Evolutionary conservation across 2,113 vertebrate genomes (phyloP), one percentile per base, ranked within the genome.

Genomic region (Micronycteris hirsuta): DNA sequence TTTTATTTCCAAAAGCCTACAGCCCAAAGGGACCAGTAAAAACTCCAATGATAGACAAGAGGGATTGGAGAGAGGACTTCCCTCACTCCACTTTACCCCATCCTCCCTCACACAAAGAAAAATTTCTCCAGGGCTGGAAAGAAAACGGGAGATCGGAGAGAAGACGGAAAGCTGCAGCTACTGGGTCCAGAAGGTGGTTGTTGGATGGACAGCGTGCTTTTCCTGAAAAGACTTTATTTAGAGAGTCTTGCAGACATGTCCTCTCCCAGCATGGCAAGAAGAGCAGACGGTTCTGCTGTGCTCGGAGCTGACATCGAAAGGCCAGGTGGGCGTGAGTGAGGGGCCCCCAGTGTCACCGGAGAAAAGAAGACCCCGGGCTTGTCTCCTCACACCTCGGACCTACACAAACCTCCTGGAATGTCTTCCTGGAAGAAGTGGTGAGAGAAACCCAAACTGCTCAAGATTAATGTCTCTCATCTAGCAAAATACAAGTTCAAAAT

Each of bases 1-100:
- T 94, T 95, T 80, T 54, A 2, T 58, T 81, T 94, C 80, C 86
- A 87, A 94, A 92, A 85, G 54, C 11, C 45, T 77, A 19, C 22
- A 63, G 67, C 45, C 81, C 74, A 17, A 68, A 73, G 81, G 67
- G 28, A 86, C 45, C 56, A 71, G 58, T 28, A 43, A 89, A 86
- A 58, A 54, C 19, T 36, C 47, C 20, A 56, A 65, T 11, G 49
- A 68, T 31, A 65, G 45, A 93, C 33, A 83, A 89, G 96, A n/a
- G 12, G 56, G 24, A 82, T 73, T 52, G 74, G 33, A 78, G 80
- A 74, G 41, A 73, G 31, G 58, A 71, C 58, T 63, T 61, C 68
- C 33, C 15, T 89, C 45, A 16, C 91, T 22, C 77, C 36, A 63
- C 70, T 41, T 31, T 43, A 73, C 58, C 77, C 43, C 49, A 65